Conservation (phyloP, 2,888 invertebrate genomes). For the Troides helena region DNA sequence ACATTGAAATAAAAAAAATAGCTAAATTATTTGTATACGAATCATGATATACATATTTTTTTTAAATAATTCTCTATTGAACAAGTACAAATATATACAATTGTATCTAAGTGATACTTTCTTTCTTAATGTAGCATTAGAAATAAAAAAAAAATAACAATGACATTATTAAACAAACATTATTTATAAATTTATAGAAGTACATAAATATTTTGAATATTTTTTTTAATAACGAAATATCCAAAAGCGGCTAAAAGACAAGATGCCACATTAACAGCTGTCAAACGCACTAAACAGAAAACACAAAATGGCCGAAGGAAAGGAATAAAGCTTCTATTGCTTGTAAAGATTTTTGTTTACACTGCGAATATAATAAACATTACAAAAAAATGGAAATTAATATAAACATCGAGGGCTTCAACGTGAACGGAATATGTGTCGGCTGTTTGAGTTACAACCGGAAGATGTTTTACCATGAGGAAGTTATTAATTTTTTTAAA, state of each 20-base stretch:
- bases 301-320: constrained; percentile 69
- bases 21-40: too few species aligned
- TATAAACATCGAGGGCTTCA: constrained; percentile 74
- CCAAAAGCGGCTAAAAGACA: not conserved
- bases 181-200: too few species aligned
- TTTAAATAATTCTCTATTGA: too few species aligned
- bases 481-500: constrained; percentile 59
- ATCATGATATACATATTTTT: too few species aligned
- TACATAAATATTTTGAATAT: too few species aligned
- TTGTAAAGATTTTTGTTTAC: constrained; percentile 39
- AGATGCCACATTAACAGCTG: not conserved
- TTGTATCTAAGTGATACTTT: too few species aligned
- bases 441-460: constrained; percentile 71
- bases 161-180: too few species aligned
- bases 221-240: too few species aligned
- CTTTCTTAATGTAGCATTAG: too few species aligned
- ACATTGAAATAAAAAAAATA: too few species aligned
- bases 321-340: constrained; percentile 66
- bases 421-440: constrained; percentile 74
- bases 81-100: too few species aligned
- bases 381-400: constrained; percentile 68
- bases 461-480: constrained; percentile 59
- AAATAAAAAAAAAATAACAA: too few species aligned
- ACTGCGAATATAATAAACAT: constrained; percentile 23
- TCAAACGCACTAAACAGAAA: constrained; percentile 11